These are phyloP conservation scores for Scaptomyza montana DNA, from an alignment of 1,140 invertebrate species.

Conservation along the genomic window DNA sequence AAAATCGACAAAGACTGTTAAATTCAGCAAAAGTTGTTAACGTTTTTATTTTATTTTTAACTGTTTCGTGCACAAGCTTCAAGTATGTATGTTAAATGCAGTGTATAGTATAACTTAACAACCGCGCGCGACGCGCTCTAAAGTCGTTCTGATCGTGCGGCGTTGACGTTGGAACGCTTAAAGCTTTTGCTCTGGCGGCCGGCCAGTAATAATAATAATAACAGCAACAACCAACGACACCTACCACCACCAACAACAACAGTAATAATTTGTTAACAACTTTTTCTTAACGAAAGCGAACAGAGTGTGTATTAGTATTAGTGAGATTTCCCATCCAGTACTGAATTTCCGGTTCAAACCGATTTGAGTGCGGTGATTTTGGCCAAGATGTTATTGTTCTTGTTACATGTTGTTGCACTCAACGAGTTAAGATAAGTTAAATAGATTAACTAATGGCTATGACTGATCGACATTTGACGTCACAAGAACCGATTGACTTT, in stretches of 20 bases:
- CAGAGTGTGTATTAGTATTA: not conserved
- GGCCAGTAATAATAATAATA: conserved; percentile 40
- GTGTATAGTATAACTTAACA: conserved; percentile 32
- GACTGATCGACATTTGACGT: conserved; percentile 52
- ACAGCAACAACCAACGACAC: conserved; percentile 39
- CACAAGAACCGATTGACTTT: conserved; percentile 36
- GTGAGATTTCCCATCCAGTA: conserved; percentile 33
- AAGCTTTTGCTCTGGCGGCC: conserved; percentile 64
- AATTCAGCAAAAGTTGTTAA: conserved; percentile 23
- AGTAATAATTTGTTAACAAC: conserved; percentile 67
- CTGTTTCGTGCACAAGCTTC: not conserved
- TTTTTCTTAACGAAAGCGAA: conserved; percentile 72
- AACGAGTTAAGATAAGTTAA: conserved; percentile 31
- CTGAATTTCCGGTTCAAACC: conserved; percentile 72
- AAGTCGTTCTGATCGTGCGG: conserved; percentile 78
- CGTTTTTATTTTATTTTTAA: conserved; percentile 2
- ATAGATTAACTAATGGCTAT: conserved; percentile 22
- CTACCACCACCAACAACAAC: conserved; percentile 24
- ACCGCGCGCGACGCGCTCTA: conserved; percentile 77
- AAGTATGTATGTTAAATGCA: not conserved
- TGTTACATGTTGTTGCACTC: conserved; percentile 45
- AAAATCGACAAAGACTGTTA: conserved; percentile 8
- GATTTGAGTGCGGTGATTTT: conserved; percentile 42
- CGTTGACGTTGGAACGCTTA: conserved; percentile 61
- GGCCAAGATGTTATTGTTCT: conserved; percentile 32